Conservation (phyloP, 2,113 vertebrate species). For the Raja brachyura region DNA sequence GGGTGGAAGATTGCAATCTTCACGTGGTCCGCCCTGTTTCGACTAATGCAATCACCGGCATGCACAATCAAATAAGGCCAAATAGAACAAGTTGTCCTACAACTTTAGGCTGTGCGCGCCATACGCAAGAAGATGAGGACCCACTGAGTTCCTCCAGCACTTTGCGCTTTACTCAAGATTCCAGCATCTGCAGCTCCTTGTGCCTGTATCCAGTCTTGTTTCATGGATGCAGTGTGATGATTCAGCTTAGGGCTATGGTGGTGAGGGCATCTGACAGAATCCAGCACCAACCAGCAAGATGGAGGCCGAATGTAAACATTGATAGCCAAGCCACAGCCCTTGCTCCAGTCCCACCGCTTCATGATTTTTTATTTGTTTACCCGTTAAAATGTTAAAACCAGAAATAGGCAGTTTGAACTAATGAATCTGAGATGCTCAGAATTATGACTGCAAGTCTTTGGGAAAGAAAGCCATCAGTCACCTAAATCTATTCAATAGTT, state of each 20-base stretch:
- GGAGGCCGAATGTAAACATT: background rate
- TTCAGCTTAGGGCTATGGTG: background rate
- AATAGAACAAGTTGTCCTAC: too few relatives aligned
- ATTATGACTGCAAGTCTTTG: background rate
- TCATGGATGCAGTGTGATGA: background rate
- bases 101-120: too few relatives aligned
- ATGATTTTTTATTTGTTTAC: background rate
- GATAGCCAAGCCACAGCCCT: too few relatives aligned
- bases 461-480: background rate
- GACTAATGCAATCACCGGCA: too few relatives aligned
- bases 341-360: background rate
- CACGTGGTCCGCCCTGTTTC: too few relatives aligned
- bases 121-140: too few relatives aligned
- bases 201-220: background rate
- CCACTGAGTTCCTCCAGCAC: too few relatives aligned
- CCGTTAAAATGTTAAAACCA: background rate
- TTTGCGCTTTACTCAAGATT: too few relatives aligned
- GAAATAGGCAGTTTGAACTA: background rate
- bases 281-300: background rate
- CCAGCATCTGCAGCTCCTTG: too few relatives aligned
- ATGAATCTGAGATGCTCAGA: background rate
- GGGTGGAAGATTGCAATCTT: too few relatives aligned
- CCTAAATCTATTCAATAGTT: constrained; percentile 13
- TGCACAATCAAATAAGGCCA: too few relatives aligned
- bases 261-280: background rate